Evolutionary conservation across 2,113 vertebrate genomes (phyloP), one percentile per base, ranked within the genome.

Genomic region (Hypomesus transpacificus): DNA sequence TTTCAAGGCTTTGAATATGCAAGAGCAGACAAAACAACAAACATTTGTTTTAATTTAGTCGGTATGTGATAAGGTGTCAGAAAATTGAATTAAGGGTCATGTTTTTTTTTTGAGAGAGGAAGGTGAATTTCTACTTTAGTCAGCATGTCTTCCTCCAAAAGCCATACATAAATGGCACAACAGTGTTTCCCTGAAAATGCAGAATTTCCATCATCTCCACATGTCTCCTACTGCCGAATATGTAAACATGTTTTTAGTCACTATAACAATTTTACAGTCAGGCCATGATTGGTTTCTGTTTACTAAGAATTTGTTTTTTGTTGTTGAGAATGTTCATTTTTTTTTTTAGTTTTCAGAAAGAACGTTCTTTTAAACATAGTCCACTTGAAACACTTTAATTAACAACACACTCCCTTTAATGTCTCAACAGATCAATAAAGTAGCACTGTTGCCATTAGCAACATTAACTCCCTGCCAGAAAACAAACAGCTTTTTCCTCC

Each of bases 351-450:
- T 56, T 56, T 56, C 54, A 18, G 1, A n/a, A 56, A 20, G n/a
- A 56, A 56, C n/a, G 54, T 56, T 56, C 54, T 28, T 66, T 54
- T 68, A 58, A 26, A 63, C 68, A 64, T 69, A 54, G 16, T 17
- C 62, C 60, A 54, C 71, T 58, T 57, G 66, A 28, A 68, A 61
- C 63, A 31, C 53, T 78, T 69, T 66, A 74, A 81, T 78, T 85
- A 60, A 81, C 56, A 11, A 51, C 60, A 50, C 28, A 51, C 34
- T n/a, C 75, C 59, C 60, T 34, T 68, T 9, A 74, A 74, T 77
- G 72, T 81, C 73, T 73, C 67, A 22, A 51, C 67, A 72, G 78
- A 84, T 81, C 79, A 70, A 75, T 87, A 68, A 63, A 59, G 3
- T 71, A 13, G 51, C 61, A 77, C 66, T 31, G 61, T 51, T 16